Conservation (phyloP, 2,113 vertebrate genomes). For the Neomonachus schauinslandi region DNA sequence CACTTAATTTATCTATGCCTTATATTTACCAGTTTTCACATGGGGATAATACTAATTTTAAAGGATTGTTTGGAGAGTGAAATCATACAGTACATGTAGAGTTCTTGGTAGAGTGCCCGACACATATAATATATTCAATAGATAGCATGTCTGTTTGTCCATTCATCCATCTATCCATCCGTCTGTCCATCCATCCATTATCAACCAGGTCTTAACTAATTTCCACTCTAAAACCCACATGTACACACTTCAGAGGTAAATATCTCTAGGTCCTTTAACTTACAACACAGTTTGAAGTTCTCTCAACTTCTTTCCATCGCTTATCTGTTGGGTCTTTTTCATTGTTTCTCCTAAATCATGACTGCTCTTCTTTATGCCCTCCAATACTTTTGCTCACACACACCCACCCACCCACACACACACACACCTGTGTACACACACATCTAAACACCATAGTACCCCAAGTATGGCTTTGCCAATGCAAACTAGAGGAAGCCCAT, state of each 20-base stretch:
- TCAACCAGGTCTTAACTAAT: not conserved
- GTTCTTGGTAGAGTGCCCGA: not conserved
- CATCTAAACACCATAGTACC: not conserved
- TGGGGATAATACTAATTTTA: slow-evolving; percentile 35
- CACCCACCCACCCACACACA: not conserved
- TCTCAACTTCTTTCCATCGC: not conserved
- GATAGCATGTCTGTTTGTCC: not conserved
- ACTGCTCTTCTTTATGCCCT: not conserved
- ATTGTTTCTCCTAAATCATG: not conserved
- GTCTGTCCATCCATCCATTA: not conserved
- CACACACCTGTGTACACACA: not conserved
- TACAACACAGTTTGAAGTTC: not conserved
- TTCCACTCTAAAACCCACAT: not conserved
- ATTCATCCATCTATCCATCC: not conserved
- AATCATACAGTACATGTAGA: not conserved
- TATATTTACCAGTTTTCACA: not conserved
- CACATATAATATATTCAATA: not conserved
- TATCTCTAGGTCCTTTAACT: not conserved
- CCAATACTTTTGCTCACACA: not conserved
- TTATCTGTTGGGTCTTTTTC: not conserved
- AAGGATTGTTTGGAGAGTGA: not conserved
- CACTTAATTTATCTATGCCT: slow-evolving; percentile 3
- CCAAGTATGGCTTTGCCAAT: not conserved
- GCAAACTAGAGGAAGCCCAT: not conserved
- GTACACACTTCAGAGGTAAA: not conserved